Evolutionary conservation across 2,888 invertebrate genomes (phyloP), one percentile per base, ranked within the genome.

Genomic region (Teinopalpus imperialis): DNA sequence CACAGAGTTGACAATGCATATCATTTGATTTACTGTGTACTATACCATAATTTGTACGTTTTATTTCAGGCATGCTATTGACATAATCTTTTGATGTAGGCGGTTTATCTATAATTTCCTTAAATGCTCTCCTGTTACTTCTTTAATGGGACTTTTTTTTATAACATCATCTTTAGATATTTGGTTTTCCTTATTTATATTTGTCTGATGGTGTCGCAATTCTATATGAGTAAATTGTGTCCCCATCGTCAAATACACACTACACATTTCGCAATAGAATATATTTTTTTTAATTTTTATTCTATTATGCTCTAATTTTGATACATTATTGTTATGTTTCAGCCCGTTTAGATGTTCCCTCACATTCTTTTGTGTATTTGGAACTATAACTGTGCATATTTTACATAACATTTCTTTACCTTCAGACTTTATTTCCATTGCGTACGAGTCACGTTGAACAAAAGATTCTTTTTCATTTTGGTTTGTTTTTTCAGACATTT

Each of bases 321-420:
- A 6, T 13, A 10, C 24, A 1, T 3, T 42, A 4, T 20, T 13
- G 1, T 5, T 34, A 20, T 42, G 42, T n/a, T 34, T 42, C 1
- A 2, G 4, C 2, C 26, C 42, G 0, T 34, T n/a, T 0, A 42
- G 1, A 27, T 42, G 42, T 9, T 27, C 12, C 3, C 8, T 20
- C 2, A 34, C 2, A 13, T 18, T 32, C 0, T 4, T 10, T 20
- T 12, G 3, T 1, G n/a, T 27, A 13, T 31, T 41, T 1, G 32
- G 34, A 6, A 42, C 9, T 12, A 2, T 27, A 8, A 18, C 10
- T 6, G 32, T 34, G 7, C 42, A 42, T 3, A 42, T 10, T 26
- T 20, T 26, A 20, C 42, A 43, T 13, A 9, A 3, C 1, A 26
- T 21, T 27, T 35, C 34, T 8, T 35, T 27, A 2, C n/a, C 27